Percentiles rank a stretch among this genome's conserved stretches.
These are phyloP conservation scores for Anas acuta DNA, from an alignment of 2,797 vertebrate genomes.

Conservation along the genomic window DNA sequence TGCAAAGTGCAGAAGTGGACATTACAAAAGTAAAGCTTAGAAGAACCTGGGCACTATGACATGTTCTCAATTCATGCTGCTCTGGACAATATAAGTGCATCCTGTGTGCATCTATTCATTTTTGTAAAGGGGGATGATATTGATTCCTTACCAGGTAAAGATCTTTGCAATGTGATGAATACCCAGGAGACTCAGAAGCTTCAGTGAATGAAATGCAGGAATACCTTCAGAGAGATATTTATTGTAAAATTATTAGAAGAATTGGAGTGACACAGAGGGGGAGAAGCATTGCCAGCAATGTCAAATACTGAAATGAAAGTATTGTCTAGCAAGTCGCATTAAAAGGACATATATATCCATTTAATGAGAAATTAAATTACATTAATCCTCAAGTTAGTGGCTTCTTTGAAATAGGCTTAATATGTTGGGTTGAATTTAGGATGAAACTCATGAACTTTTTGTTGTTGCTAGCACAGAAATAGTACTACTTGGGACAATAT, in stretches of 20 bases:
- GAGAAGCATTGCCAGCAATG: not conserved
- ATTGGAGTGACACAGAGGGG: rapidly evolving
- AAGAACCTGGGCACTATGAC: not conserved
- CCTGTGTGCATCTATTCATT: not conserved
- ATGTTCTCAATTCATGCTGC: not conserved
- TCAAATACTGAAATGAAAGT: not conserved
- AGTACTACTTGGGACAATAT: not conserved
- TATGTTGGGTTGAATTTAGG: not conserved
- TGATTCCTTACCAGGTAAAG: not conserved
- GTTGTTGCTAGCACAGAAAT: not conserved
- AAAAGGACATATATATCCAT: not conserved
- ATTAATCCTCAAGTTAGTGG: not conserved
- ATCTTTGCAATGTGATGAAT: not conserved
- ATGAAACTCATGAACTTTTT: not conserved
- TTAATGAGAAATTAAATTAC: not conserved
- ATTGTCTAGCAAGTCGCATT: not conserved
- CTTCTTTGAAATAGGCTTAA: not conserved
- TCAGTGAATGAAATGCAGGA: not conserved
- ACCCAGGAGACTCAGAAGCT: not conserved
- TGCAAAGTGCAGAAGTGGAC: not conserved
- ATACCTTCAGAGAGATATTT: not conserved
- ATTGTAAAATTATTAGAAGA: not conserved
- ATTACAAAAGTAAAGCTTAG: not conserved
- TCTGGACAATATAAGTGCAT: not conserved
- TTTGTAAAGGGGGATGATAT: not conserved